Evolutionary conservation across 1,140 invertebrate species (phyloP), one percentile per base, ranked within the genome.

Genomic region (Argopecten irradians): DNA sequence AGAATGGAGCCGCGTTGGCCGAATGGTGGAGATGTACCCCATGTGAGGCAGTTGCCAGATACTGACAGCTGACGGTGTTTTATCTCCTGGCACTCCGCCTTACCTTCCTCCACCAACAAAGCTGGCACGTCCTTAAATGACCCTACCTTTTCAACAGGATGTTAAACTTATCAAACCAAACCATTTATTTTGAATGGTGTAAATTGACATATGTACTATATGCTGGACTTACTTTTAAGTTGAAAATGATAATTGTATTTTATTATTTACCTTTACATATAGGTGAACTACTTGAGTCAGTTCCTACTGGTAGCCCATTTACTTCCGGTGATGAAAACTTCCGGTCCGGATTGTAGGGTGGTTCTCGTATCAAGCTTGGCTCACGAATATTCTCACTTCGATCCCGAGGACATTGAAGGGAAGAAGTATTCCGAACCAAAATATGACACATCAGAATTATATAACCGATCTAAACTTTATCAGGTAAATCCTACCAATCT

Each of bases 201-300:
- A n/a, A n/a, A n/a, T n/a, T n/a, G n/a, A n/a, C n/a, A n/a, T n/a
- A n/a, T n/a, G n/a, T n/a, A n/a, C n/a, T n/a, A n/a, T n/a, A n/a
- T n/a, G n/a, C n/a, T n/a, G n/a, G n/a, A n/a, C n/a, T n/a, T n/a
- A n/a, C n/a, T n/a, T n/a, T n/a, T n/a, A n/a, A n/a, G n/a, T 19
- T 55, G 43, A 22, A 46, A 19, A 46, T 16, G 2, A 46, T 19
- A 46, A 46, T 16, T 19, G 19, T 46, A n/a, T n/a, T n/a, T n/a
- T n/a, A n/a, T 46, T 2, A 46, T 46, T 19, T 16, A 16, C 22
- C 3, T 46, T 11, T 39, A 16, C n/a, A 28, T 39, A 16, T 33
- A 92, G 90, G 91, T 91, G 34, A 92, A 92, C 46, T 92, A 90
- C 46, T 82, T 92, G 35, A 46, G 88, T 8, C 91, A 92, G 43